A percentile compares a stretch with the other conserved stretches of the same genome.
Conservation (phyloP, 1,140 invertebrate species). For the Drosophila setifemur region DNA sequence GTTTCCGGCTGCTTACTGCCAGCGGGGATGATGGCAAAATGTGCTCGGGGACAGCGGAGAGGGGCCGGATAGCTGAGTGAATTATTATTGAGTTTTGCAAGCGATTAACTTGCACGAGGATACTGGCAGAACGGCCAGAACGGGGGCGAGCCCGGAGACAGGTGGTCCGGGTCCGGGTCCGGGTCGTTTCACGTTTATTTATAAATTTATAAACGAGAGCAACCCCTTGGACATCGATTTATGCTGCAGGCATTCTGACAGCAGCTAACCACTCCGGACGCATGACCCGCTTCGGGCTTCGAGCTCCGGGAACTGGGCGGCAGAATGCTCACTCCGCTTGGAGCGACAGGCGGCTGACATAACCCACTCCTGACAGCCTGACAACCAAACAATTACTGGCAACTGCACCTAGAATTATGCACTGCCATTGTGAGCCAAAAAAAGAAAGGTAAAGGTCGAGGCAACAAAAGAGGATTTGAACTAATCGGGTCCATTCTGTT, state of each 20-base stretch:
- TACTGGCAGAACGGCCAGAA: conserved; percentile 7
- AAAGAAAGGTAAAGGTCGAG: not conserved
- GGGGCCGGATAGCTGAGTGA: conserved; percentile 24
- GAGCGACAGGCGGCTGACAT: not conserved
- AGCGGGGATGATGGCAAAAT: conserved; percentile 13
- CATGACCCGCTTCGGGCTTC: conserved; percentile 32
- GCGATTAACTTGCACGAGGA: conserved; percentile 76
- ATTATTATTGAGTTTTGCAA: conserved; percentile 82
- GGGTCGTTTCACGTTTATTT: conserved; percentile 18
- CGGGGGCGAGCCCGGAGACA: conserved; percentile 10
- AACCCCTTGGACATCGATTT: conserved; percentile 43
- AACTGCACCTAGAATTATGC: conserved; percentile 39
- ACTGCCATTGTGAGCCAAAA: conserved; percentile 8
- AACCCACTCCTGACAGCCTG: conserved; percentile 10
- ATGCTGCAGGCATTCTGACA: conserved; percentile 30
- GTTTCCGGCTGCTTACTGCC: conserved; percentile 71
- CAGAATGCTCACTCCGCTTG: not conserved
- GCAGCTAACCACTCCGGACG: conserved; percentile 23
- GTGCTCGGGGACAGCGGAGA: not conserved
- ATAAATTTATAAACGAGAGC: conserved; percentile 39
- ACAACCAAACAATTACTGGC: not conserved
- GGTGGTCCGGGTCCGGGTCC: conserved; percentile 16
- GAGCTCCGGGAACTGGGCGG: conserved; percentile 21
- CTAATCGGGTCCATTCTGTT: too few relatives aligned
- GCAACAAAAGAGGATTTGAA: too few relatives aligned